Conservation (phyloP, 2,113 vertebrate species). For the Mus pahari region DNA sequence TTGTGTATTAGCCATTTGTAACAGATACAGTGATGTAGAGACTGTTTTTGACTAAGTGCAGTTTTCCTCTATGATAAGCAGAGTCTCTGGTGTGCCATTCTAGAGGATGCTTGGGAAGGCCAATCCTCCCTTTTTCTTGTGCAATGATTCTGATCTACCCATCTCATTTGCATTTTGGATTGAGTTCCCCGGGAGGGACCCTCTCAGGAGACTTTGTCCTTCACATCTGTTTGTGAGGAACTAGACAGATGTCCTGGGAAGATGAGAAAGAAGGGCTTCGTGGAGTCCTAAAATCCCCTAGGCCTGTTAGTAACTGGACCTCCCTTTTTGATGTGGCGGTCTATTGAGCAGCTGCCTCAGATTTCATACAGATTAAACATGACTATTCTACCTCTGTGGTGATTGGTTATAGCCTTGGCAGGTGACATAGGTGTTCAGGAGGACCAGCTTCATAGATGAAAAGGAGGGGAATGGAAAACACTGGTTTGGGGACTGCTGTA, state of each 20-base stretch:
- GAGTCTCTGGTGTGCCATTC: not conserved
- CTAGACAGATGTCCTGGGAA: not conserved
- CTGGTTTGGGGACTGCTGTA: not conserved
- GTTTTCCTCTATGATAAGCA: constrained; percentile 1
- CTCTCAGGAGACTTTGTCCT: not conserved
- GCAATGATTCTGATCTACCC: not conserved
- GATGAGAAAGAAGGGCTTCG: constrained; percentile 8
- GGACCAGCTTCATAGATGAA: not conserved
- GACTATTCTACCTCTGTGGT: constrained; percentile 44
- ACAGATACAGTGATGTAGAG: not conserved
- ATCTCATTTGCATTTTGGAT: constrained; percentile 11
- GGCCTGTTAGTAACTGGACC: constrained; percentile 53
- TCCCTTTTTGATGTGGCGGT: constrained; percentile 1
- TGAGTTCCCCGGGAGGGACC: constrained; percentile 3
- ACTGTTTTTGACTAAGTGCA: not conserved
- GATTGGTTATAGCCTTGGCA: constrained; percentile 39
- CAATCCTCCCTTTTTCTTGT: not conserved
- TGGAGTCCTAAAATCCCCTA: not conserved
- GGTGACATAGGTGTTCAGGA: constrained; percentile 4
- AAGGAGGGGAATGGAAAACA: constrained; percentile 41
- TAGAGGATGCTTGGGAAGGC: not conserved
- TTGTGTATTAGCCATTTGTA: not conserved
- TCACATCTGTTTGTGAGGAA: constrained; percentile 25
- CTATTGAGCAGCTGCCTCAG: constrained; percentile 13
- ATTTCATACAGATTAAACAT: constrained; percentile 19